Evolutionary conservation across 1,140 invertebrate species (phyloP).

Genomic region (Diorhabda elongata): DNA sequence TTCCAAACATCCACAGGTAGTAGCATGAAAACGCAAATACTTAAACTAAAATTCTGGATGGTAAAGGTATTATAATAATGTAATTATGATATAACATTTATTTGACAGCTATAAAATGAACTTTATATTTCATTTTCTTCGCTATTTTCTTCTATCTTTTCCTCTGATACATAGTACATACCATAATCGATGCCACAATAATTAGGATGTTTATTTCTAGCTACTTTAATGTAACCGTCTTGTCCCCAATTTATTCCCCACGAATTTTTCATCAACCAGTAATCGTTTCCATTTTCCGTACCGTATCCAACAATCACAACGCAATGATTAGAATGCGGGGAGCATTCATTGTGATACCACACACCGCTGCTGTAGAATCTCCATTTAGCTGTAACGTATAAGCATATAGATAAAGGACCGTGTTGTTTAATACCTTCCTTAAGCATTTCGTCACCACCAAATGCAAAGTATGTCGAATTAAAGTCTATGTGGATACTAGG

Average conservation of each 20-base stretch:
- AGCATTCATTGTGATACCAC: conserved; percentile 32
- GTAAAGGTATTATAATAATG: no score
- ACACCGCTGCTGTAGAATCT: conserved; percentile 32
- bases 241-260: conserved; percentile 82
- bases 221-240: conserved; percentile 85
- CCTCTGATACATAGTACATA: neutral
- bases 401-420: conserved; percentile 83
- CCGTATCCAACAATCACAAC: conserved; percentile 84
- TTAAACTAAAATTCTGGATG: no score
- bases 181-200: conserved; percentile 70
- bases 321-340: conserved; percentile 76
- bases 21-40: no score
- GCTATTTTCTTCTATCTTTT: neutral
- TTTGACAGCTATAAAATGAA: no score
- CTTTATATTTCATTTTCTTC: no score
- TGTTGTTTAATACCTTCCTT: conserved; percentile 52
- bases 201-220: conserved; percentile 77
- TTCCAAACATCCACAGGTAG: no score
- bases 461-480: neutral
- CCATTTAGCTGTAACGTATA: conserved; percentile 79
- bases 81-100: no score
- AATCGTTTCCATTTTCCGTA: conserved; percentile 58
- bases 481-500: neutral
- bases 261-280: conserved; percentile 83
- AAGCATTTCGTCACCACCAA: neutral